Base-by-base conservation (phyloP, 2,797 vertebrate genomes). In the Prionace glauca region DNA sequence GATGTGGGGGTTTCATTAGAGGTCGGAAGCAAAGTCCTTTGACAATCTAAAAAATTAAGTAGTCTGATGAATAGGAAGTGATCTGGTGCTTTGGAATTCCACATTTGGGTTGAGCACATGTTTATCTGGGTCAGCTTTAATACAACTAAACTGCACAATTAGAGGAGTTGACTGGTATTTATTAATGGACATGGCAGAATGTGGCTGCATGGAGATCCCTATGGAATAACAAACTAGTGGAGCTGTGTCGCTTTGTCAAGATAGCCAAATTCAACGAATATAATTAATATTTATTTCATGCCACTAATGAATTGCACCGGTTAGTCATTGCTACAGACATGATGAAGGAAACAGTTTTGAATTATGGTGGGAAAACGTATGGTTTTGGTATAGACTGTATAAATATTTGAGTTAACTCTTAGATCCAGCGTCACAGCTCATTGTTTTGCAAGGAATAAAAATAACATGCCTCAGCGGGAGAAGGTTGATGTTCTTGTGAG, bases 241-340 rank as follows among this genome's bases (percentile, higher is more conserved):
- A 69, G 22, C 24, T 69, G 62, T 18, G 12, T 92, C n/a, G 69
- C 9, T 36, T 36, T 69, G 62, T 24, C 16, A 20, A 92, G 32
- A 9, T 41, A 36, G 90, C 90, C 62, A 41, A 67, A 24, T 18
- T 92, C 67, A 92, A 92, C 1, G 41, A 92, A 41, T 12, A 67
- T 92, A 90, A 60, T 62, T 91, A 65, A 91, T 91, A 65, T 91
- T 65, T 65, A 91, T 91, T 32, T 91, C 88, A 91, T n/a, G 26
- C 56, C 16, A 4, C 16, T 91, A n/a, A 62, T 62, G 56, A 32
- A 91, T 62, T 91, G 60, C 81, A 84, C 36, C 22, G 20, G 36
- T 84, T 22, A 84, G 81, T 84, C 81, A 84, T 45, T 45, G 32
- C 32, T 91, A 14, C 45, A 87, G 9, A 56, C 86, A 69, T 69